Conservation (phyloP, 2,888 invertebrate species). For the Strigamia maritima region DNA sequence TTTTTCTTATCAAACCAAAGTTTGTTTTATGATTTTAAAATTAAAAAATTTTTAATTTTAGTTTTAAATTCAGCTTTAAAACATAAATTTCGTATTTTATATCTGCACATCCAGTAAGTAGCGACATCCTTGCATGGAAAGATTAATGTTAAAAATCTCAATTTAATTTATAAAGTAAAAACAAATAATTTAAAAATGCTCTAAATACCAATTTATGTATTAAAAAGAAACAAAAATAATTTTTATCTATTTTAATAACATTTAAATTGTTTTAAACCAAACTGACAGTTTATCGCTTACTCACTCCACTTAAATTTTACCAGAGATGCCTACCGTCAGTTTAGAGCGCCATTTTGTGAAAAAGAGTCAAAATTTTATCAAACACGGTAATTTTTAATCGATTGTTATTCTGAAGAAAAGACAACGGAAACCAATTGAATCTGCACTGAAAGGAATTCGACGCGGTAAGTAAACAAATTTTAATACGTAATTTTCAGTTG, state of each 20-base stretch:
- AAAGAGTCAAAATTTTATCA: not conserved
- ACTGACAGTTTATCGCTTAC: not conserved
- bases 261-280: not conserved
- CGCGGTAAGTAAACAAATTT: not conserved
- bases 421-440: not conserved
- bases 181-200: not conserved
- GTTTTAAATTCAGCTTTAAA: not conserved
- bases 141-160: not conserved
- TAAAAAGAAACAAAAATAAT: not conserved
- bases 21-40: not conserved
- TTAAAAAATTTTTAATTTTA: not conserved
- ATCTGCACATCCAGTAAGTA: not conserved
- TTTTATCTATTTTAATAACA: too few species aligned
- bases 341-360: conserved; percentile 19
- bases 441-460: not conserved
- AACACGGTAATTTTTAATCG: not conserved
- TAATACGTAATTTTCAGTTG: not conserved
- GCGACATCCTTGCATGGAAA: not conserved
- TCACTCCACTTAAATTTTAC: not conserved
- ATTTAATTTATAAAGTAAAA: not conserved
- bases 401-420: not conserved
- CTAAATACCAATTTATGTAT: not conserved
- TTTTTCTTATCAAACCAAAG: not conserved
- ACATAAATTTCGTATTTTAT: not conserved
- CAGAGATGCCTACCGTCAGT: not conserved